Evolutionary conservation across 2,888 invertebrate species (phyloP).

Genomic region (Melanostoma mellinum): DNA sequence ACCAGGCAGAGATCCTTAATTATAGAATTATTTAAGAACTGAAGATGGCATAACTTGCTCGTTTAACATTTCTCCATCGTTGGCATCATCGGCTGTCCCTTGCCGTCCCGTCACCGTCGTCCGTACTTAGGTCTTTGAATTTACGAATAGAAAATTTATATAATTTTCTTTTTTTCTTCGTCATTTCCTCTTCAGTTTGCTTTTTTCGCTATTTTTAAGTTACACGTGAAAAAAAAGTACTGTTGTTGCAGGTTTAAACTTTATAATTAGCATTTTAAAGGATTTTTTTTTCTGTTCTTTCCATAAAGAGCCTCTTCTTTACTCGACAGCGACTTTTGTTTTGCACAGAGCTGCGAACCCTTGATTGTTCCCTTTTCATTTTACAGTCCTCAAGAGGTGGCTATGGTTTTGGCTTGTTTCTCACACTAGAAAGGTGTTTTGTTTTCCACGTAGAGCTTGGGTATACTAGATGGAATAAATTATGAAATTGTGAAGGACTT

Average conservation of each 20-base stretch:
- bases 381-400: conserved; percentile 25
- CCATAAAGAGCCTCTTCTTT: conserved; percentile 41
- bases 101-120: conserved; percentile 1
- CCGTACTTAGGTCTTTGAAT: conserved; percentile 11
- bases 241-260: conserved; percentile 64
- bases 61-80: conserved; percentile 54
- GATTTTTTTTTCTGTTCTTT: conserved; percentile 29
- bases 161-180: conserved; percentile 23
- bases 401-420: conserved; percentile 23
- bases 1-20: conserved; percentile 67
- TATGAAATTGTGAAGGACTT: conserved; percentile 51
- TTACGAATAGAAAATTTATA: conserved; percentile 50
- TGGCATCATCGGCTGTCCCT: conserved; percentile 27
- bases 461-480: conserved; percentile 49
- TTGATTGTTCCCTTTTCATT: conserved; percentile 53
- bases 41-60: conserved; percentile 69
- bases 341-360: conserved; percentile 38
- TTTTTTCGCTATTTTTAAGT: conserved; percentile 24
- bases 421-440: conserved; percentile 22
- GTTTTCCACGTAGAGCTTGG: conserved; percentile 9
- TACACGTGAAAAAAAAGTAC: conserved; percentile 34
- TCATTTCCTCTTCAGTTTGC: conserved; percentile 21
- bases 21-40: conserved; percentile 72
- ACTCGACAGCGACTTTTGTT: conserved; percentile 60
- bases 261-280: conserved; percentile 71